Base-by-base conservation (phyloP, 1,140 invertebrate genomes). In the Oscheius sp. region DNA sequence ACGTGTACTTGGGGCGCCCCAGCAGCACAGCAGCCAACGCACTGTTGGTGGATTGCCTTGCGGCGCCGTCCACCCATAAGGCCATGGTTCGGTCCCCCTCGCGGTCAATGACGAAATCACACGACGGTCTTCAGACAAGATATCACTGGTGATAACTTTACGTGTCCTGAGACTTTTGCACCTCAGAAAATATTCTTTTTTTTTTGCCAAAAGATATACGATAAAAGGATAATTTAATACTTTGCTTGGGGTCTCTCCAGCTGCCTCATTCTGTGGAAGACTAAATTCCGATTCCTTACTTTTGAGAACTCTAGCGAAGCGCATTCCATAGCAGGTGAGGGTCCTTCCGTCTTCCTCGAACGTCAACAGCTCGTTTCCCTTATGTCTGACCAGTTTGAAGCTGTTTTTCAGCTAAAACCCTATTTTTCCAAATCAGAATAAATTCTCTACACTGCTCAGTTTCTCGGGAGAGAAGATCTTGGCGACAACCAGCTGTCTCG, bases 271-370 rank as follows among this genome's bases (percentile, higher is more conserved):
- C n/a, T n/a, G n/a, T n/a, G n/a, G n/a, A n/a, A n/a, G n/a, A n/a
- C n/a, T n/a, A n/a, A n/a, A n/a, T n/a, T n/a, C n/a, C n/a, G n/a
- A n/a, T n/a, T n/a, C n/a, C 64, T 18, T 35, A 68, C 67, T 34
- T 42, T 68, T 68, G 26, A 68, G 34, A 4, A 68, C 42, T 59
- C 52, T 59, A 0, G 55, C 36, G 26, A 68, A 42, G 28, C 67
- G 52, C 26, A 68, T 23, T 31, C 2, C 52, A 2, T 31, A 7
- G 34, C 1, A 13, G 1, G 18, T 18, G 26, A 68, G 55, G 15
- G 23, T 15, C 34, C 28, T 26, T 3, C 23, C 23, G 34, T 35
- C 45, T 29, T 61, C 55, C 32, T 49, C 45, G 55, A 38, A 59
- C 20, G 61, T 32, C 3, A 68, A 13, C 28, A 23, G 7, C 4